Evolutionary conservation across 2,113 vertebrate species (phyloP).

Genomic region (Xenopus laevis): DNA sequence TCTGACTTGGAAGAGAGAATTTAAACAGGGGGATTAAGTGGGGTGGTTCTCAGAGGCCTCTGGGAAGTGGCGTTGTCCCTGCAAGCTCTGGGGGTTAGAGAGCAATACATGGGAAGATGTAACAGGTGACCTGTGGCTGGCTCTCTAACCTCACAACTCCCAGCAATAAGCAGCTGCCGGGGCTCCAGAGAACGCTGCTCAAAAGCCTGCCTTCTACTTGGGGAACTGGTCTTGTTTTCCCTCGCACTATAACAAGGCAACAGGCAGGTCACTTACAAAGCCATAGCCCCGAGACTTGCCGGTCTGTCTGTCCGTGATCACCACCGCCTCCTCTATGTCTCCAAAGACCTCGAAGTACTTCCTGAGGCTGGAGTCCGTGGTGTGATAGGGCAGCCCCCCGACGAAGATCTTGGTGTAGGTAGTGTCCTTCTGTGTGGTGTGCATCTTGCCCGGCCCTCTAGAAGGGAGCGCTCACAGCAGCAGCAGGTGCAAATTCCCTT

Average conservation of each 20-base stretch:
- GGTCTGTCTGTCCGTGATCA: constrained; percentile 95
- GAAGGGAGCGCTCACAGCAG: constrained; percentile 18
- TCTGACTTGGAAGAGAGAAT: too few relatives aligned
- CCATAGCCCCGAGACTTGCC: constrained; percentile 95
- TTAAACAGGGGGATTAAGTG: too few relatives aligned
- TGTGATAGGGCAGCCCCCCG: constrained; percentile 94
- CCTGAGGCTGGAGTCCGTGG: constrained; percentile 95
- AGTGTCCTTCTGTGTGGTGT: constrained; percentile 97
- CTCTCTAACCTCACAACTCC: too few relatives aligned
- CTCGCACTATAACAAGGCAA: not conserved
- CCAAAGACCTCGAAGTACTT: constrained; percentile 98
- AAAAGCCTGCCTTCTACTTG: too few relatives aligned
- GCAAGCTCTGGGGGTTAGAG: too few relatives aligned
- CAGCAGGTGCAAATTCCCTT: constrained; percentile 43
- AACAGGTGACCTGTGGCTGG: too few relatives aligned
- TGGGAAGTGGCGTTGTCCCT: too few relatives aligned
- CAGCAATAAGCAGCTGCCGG: too few relatives aligned
- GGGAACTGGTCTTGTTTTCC: too few relatives aligned
- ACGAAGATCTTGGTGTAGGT: constrained; percentile 98
- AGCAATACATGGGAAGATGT: too few relatives aligned
- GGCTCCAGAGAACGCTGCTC: too few relatives aligned
- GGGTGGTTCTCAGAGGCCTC: too few relatives aligned
- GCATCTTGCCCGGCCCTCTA: constrained; percentile 72
- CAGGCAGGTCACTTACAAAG: constrained; percentile 83
- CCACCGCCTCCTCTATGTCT: constrained; percentile 95